These are phyloP conservation scores for Xylocampa areola DNA, from an alignment of 2,888 invertebrate genomes.

Conservation along the genomic window DNA sequence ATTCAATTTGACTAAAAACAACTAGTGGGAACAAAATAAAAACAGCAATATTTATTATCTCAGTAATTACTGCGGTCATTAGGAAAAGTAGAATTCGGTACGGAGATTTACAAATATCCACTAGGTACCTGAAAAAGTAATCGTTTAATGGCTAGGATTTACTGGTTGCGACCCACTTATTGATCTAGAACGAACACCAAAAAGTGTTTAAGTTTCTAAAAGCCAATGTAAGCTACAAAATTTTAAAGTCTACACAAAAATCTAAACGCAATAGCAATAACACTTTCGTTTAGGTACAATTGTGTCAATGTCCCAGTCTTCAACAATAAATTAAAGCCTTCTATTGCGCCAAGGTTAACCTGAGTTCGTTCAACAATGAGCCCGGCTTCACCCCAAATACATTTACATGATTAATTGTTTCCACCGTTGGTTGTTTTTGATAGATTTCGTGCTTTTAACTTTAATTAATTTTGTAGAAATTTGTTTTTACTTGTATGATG, in stretches of 20 bases:
- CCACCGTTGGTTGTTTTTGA: constrained; percentile 39
- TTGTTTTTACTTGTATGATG: constrained; percentile 16
- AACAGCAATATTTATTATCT: no score
- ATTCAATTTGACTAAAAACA: no score
- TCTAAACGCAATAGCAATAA: constrained; percentile 11
- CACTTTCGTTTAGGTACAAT: constrained; percentile 22
- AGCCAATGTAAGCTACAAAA: no score
- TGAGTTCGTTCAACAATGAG: constrained; percentile 27
- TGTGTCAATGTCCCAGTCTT: constrained; percentile 25
- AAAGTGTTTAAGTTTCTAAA: no score
- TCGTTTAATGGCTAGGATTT: no score
- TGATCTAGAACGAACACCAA: no score
- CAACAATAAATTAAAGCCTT: constrained; percentile 35
- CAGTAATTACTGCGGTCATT: no score
- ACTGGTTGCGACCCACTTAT: no score
- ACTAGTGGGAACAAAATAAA: no score
- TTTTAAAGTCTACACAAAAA: background rate
- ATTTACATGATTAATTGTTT: constrained; percentile 51
- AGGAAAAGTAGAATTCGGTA: no score
- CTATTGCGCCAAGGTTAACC: constrained; percentile 42
- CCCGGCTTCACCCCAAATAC: constrained; percentile 31
- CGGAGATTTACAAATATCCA: no score
- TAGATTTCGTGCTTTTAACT: constrained; percentile 44
- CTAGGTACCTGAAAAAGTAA: no score
- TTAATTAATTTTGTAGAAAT: constrained; percentile 36